Conservation (phyloP, 2,888 invertebrate species). For the Plemyria rubiginata region DNA sequence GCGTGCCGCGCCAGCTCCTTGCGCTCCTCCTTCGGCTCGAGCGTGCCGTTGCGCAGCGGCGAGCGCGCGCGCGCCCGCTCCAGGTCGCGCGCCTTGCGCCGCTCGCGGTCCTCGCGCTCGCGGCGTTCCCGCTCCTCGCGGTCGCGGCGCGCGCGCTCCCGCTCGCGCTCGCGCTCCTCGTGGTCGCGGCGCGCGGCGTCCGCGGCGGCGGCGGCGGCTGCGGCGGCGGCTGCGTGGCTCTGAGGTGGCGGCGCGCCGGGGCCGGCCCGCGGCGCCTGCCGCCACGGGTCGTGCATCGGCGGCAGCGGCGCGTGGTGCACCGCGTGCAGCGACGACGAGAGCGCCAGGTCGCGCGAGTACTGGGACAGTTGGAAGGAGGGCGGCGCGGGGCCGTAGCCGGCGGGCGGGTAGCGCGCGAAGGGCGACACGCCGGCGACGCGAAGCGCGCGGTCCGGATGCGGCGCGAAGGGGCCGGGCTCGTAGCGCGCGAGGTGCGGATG, state of each 20-base stretch:
- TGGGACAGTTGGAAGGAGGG: constrained; percentile 89
- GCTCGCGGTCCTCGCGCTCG: constrained; percentile 73
- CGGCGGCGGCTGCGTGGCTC: constrained; percentile 47
- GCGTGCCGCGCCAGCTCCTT: constrained; percentile 83
- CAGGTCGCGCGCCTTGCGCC: constrained; percentile 79
- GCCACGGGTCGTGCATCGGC: constrained; percentile 77
- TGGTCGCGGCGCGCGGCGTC: constrained; percentile 75
- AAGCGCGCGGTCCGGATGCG: constrained; percentile 66
- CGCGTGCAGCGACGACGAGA: constrained; percentile 73
- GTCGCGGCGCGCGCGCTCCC: constrained; percentile 84
- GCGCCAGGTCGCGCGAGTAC: constrained; percentile 87
- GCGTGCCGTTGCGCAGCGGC: constrained; percentile 89
- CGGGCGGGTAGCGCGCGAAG: constrained; percentile 91
- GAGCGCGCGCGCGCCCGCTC: constrained; percentile 89
- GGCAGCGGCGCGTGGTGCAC: constrained; percentile 73
- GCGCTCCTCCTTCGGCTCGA: constrained; percentile 80
- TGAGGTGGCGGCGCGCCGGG: constrained; percentile 50
- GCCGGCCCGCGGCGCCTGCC: constrained; percentile 45
- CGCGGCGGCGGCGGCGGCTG: constrained; percentile 60
- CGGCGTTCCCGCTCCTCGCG: constrained; percentile 86
- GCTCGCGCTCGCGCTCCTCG: constrained; percentile 80
- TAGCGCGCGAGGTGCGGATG: constrained; percentile 86
- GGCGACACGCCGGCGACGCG: constrained; percentile 89
- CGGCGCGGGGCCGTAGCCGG: constrained; percentile 86
- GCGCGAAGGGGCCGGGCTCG: constrained; percentile 54